Evolutionary conservation across 2,888 invertebrate genomes (phyloP), one percentile per base, ranked within the genome.

Genomic region (Antheraea yamamai): DNA sequence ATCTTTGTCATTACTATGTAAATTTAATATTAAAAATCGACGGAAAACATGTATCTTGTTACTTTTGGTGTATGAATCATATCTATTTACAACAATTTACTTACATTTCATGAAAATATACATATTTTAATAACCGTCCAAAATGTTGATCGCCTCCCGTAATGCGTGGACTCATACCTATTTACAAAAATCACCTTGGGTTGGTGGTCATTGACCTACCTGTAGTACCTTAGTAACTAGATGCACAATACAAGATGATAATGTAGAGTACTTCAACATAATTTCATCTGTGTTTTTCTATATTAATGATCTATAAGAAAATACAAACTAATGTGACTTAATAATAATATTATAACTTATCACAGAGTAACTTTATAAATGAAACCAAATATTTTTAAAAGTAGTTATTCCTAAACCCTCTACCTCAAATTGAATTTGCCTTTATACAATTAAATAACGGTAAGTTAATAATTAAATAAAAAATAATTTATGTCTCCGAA

Each of bases 391-490:
- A 10, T 64, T 61, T 39, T 64, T n/a, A 26, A 52, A 68, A 52
- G 26, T 71, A 51, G 30, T 55, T 52, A 75, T 68, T 68, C 68
- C 47, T 72, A 23, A 68, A 55, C 70, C 73, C 58, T 68, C 72
- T 76, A 76, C 76, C 76, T 76, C 74, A 74, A 68, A 58, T 74
- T 66, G 55, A 39, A 64, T 72, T 47, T 73, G 76, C 76, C 76
- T 73, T 76, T 72, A 30, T 66, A 16, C 16, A 66, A 30, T 16
- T 30, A 30, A 66, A 26, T 64, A 52, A 52, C 18, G 18, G 18
- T 52, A 58, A 61, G 23, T 23, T 3, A 61, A 23, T 23, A 61
- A 23, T 61, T 10, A 61, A 61, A n/a, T n/a, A 2, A 61, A 61
- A 61, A 23, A 23, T 23, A 26, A 10, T 23, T 8, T 10, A 23